Evolutionary conservation across 2,797 vertebrate genomes (phyloP), one percentile per base, ranked within the genome.

Genomic region (Echeneis naucrates): DNA sequence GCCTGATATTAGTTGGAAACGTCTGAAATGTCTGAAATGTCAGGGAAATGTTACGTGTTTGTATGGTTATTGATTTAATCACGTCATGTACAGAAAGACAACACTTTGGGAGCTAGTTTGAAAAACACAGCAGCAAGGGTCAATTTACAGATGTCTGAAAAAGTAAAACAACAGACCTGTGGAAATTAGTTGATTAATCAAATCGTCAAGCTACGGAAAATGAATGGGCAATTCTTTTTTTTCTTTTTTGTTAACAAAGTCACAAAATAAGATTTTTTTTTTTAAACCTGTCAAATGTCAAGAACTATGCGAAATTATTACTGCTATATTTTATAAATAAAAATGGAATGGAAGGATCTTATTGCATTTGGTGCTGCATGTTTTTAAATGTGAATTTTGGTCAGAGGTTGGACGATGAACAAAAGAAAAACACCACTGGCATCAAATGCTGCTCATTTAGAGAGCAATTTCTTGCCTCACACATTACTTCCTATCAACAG

Each of bases 11-110:
- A 60, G 47, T 59, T 58, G 24, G 19, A 65, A 81, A 68, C 47
- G 26, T 2, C n/a, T n/a, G n/a, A n/a, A n/a, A n/a, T n/a, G n/a
- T n/a, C 7, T 63, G 26, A 69, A 78, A 80, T 84, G 52, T 70
- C 75, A 69, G 42, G 26, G 67, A 69, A 63, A 84, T 55, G 47
- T n/a, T 57, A 62, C 70, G 44, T 51, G 23, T 57, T 73, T 66
- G 26, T 53, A 53, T 0, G 0, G 19, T 33, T 60, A 58, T 56
- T 51, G 63, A 51, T 66, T 65, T 72, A 63, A 27, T 87, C n/a
- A 73, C 47, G 23, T 19, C 26, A 76, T 58, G 69, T 24, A 47
- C 16, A 23, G 38, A 58, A 45, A 79, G 52, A 53, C 47, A 54
- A 57, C 2, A 44, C 12, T 56, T 38, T 35, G 44, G 26, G 9